phyloP scores from a whole-genome alignment of 2,797 vertebrate genomes.

The Avahi laniger region DNA sequence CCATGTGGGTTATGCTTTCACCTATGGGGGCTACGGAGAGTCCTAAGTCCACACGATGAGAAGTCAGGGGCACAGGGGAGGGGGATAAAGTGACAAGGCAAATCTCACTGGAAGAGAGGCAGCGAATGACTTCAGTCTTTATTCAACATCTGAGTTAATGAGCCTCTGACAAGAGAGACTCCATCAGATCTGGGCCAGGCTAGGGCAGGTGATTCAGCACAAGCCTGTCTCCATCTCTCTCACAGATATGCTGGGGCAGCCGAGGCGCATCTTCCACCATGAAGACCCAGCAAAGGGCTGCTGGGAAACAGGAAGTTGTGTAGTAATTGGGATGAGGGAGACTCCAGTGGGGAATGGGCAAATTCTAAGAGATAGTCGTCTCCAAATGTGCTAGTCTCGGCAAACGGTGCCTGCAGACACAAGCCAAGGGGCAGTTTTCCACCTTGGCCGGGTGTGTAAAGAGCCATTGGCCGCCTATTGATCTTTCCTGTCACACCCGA shows the following conservation, averaged over 20 bases:
- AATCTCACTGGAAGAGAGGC: neutral
- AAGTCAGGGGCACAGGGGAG: too few relatives aligned
- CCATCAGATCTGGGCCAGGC: too few relatives aligned
- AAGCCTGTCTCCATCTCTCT: neutral
- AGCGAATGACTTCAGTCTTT: neutral
- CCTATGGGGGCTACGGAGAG: neutral
- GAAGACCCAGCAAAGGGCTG: neutral
- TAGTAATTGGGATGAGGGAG: neutral
- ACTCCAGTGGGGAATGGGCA: neutral
- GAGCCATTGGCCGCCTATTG: neutral
- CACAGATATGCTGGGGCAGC: neutral
- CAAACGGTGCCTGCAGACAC: neutral
- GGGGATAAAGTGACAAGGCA: rapidly evolving
- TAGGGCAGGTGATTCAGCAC: neutral
- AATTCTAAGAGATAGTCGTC: neutral
- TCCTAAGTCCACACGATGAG: neutral
- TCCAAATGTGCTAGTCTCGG: neutral
- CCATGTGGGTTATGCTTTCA: rapidly evolving
- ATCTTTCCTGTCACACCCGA: neutral
- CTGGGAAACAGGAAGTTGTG: neutral
- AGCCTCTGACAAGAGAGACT: neutral
- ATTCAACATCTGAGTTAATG: neutral
- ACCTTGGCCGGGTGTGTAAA: neutral
- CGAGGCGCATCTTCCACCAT: neutral
- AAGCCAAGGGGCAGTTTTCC: neutral